Evolutionary conservation across 2,113 vertebrate species (phyloP), one percentile per base, ranked within the genome.

Genomic region (Tetrax tetrax): DNA sequence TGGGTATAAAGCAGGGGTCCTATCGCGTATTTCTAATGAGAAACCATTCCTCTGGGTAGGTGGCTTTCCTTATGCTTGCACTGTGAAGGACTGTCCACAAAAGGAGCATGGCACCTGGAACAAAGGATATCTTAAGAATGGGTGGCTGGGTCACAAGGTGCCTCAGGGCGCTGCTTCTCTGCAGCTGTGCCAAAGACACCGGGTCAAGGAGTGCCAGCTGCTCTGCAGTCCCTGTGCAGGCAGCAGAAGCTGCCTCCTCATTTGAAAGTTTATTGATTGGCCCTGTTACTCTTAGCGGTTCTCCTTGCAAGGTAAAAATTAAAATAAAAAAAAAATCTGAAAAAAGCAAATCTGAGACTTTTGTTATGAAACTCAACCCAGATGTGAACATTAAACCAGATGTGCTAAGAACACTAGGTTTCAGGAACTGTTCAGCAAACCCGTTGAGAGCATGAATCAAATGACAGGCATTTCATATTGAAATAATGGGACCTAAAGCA

Each of bases 11-110:
- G n/a, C n/a, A 7, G 14, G 17, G 24, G 23, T 63, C 5, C 2
- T 14, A 10, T 38, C 2, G 4, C 1, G 0, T 23, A 20, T 38
- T 48, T 68, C 56, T 54, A 41, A 61, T 1, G 18, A 59, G 17
- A 83, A 85, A 13, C 1, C 23, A 5, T 47, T 47, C 53, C 41
- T 38, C 6, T 2, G 33, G 35, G 54, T 10, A 33, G 28, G 43
- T 10, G 12, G 38, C 25, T 80, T 78, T 69, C 57, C 25, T 47
- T 89, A 25, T 69, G 27, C 4, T 7, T 33, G 47, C 21, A 6
- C 60, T 74, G 60, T 33, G 60, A 89, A 63, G 0, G 13, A 57
- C 13, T 33, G 47, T 28, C 57, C 22, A 13, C 1, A 1, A 82
- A 66, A 66, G 1, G 16, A 79, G 63, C 0, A 22, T 5, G 13